Conservation (phyloP, 2,888 invertebrate species). For the Halocaridina rubra region DNA sequence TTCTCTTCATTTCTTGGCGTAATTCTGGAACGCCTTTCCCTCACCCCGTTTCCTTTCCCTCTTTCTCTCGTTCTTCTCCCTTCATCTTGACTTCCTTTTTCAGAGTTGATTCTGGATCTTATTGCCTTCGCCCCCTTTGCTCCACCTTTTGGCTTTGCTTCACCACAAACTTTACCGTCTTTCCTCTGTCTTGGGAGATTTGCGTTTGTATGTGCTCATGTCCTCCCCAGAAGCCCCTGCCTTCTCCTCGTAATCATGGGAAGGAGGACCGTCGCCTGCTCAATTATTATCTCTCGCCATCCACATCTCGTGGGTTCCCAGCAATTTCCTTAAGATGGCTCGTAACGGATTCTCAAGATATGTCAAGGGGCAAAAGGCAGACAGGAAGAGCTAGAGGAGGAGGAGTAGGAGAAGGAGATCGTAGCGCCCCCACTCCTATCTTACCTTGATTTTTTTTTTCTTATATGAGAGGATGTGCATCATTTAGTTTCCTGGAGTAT, state of each 20-base stretch:
- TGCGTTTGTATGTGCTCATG: neutral
- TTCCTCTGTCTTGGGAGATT: neutral
- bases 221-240: neutral
- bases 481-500: no score
- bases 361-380: neutral
- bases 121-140: neutral
- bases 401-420: no score
- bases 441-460: no score
- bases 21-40: no score
- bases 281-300: neutral
- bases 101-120: neutral
- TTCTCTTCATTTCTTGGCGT: neutral
- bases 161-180: neutral
- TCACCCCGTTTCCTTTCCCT: no score
- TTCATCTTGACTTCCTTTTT: neutral
- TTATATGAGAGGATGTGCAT: no score
- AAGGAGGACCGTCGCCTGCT: no score
- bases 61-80: no score
- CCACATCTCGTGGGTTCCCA: neutral
- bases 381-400: no score
- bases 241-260: neutral
- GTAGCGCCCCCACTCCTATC: no score
- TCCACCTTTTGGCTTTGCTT: neutral
- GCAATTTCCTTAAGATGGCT: neutral
- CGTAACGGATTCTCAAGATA: neutral